phyloP scores from a whole-genome alignment of 2,113 vertebrate genomes.

The Rhegmatorhina hoffmannsi region DNA sequence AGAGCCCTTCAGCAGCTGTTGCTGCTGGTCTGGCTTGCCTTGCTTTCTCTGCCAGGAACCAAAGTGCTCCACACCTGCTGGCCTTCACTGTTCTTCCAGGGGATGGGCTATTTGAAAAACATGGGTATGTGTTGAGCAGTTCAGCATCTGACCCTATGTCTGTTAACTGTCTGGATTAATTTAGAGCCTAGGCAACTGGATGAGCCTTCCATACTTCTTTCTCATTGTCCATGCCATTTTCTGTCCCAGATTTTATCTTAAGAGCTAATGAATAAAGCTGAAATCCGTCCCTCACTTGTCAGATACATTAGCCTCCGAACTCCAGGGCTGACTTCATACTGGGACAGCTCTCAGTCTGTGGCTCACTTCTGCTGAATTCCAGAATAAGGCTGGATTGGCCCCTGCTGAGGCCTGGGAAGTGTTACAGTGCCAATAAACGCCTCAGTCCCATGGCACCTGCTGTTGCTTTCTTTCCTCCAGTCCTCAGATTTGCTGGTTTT shows the following conservation, averaged over 20 bases:
- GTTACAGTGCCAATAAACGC: neutral
- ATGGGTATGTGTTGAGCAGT: neutral
- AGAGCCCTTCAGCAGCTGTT: neutral
- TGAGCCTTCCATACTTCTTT: neutral
- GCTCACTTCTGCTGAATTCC: neutral
- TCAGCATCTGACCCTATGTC: neutral
- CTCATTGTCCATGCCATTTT: neutral
- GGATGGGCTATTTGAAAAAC: neutral
- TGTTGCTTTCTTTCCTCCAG: neutral
- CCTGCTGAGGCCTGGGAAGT: neutral
- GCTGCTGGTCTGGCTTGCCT: neutral
- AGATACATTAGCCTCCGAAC: neutral
- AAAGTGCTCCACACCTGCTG: neutral
- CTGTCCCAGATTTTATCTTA: neutral
- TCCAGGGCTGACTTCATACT: neutral
- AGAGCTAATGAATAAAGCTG: neutral
- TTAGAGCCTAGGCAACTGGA: neutral
- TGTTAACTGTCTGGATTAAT: neutral
- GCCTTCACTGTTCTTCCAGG: neutral
- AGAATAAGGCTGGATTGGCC: neutral
- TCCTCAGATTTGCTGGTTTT: neutral
- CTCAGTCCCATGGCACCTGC: neutral
- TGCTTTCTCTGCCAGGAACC: neutral
- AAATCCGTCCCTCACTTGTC: neutral
- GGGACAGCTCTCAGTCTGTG: neutral